Conservation (phyloP, 2,797 vertebrate genomes). For the Eulemur coronatus region DNA sequence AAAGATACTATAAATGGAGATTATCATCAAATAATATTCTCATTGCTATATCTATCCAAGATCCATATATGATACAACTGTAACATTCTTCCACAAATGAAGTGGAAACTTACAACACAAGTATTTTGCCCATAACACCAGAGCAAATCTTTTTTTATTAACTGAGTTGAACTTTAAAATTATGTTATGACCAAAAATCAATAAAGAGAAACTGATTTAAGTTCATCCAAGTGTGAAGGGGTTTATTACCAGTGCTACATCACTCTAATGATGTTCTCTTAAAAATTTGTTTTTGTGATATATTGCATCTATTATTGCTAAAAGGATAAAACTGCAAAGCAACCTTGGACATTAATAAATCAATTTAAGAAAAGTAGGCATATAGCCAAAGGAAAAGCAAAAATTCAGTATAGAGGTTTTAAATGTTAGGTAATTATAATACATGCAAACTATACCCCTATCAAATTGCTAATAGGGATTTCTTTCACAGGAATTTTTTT, state of each 20-base stretch:
- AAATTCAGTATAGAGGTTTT: slow-evolving; percentile 81
- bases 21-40: slow-evolving; percentile 66
- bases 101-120: slow-evolving; percentile 81
- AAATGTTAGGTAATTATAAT: slow-evolving; percentile 77
- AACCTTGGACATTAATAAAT: slow-evolving; percentile 89
- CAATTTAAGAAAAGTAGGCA: slow-evolving; percentile 87
- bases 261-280: slow-evolving; percentile 92
- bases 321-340: slow-evolving; percentile 91
- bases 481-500: slow-evolving; percentile 53
- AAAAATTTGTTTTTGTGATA: slow-evolving; percentile 92
- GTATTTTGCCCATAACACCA: slow-evolving; percentile 81
- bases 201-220: slow-evolving; percentile 93
- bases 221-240: slow-evolving; percentile 90
- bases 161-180: slow-evolving; percentile 93
- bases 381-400: slow-evolving; percentile 81
- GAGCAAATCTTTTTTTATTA: slow-evolving; percentile 90
- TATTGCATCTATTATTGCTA: slow-evolving; percentile 91
- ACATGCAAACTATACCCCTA: slow-evolving; percentile 72
- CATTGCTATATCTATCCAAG: slow-evolving; percentile 57
- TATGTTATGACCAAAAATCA: slow-evolving; percentile 93
- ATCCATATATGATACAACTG: slow-evolving; percentile 54
- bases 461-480: slow-evolving; percentile 71
- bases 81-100: slow-evolving; percentile 73
- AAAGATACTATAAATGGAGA: slow-evolving; percentile 61
- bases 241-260: slow-evolving; percentile 91